A percentile compares a stretch with the other conserved stretches of the same genome.
Evolutionary conservation across 1,140 invertebrate genomes (phyloP).

Genomic region (Drosophila neocordata): DNA sequence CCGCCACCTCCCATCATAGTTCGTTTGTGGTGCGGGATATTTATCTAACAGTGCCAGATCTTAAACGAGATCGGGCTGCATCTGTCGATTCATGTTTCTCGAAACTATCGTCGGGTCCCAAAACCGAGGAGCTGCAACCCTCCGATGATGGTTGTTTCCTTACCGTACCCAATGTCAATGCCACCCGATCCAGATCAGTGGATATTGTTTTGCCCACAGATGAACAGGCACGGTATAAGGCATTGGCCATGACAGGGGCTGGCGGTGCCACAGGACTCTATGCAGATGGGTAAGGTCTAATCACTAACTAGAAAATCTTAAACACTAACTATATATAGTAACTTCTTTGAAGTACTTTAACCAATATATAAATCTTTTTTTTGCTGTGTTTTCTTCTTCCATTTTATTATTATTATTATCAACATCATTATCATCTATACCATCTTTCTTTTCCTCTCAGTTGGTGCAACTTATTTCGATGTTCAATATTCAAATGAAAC

Average conservation of each 20-base stretch:
- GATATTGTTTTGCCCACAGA: constrained; percentile 95
- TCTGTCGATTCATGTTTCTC: constrained; percentile 92
- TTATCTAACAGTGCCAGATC: constrained; percentile 91
- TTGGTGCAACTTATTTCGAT: no score
- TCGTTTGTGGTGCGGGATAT: constrained; percentile 86
- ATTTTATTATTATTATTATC: no score
- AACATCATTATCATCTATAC: no score
- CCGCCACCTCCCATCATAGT: constrained; percentile 41
- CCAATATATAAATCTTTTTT: no score
- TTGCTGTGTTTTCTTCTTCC: no score
- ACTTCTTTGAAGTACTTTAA: no score
- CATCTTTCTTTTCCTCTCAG: no score
- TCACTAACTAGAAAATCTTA: neutral
- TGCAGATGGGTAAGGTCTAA: constrained; percentile 64
- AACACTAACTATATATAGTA: no score
- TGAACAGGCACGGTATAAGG: constrained; percentile 92
- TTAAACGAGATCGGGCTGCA: constrained; percentile 91
- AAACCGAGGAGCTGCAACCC: constrained; percentile 87
- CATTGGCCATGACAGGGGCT: constrained; percentile 85
- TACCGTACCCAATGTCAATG: constrained; percentile 87
- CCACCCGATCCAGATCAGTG: constrained; percentile 92
- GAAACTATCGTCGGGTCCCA: constrained; percentile 87
- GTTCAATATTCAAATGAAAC: neutral
- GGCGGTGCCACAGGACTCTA: constrained; percentile 43
- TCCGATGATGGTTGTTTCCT: constrained; percentile 85